phyloP scores from a whole-genome alignment of 2,113 vertebrate species.

The Seriola quinqueradiata region DNA sequence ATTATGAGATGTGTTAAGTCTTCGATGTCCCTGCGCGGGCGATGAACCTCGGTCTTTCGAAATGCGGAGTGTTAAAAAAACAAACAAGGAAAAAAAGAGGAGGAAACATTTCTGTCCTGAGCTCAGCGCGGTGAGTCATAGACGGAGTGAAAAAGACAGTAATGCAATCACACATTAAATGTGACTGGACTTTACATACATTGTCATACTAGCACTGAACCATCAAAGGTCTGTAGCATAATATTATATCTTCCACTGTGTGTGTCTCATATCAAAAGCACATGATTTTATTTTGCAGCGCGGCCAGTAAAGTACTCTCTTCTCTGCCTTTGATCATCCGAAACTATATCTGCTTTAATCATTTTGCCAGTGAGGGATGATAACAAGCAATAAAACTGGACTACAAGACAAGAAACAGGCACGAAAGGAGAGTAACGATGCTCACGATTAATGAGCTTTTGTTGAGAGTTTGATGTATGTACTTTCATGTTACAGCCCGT shows the following conservation, averaged over 20 bases:
- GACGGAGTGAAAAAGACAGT: constrained; percentile 11
- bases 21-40: constrained; percentile 11
- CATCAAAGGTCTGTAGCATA: constrained; percentile 51
- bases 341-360: constrained; percentile 47
- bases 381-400: constrained; percentile 39
- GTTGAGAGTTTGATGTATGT: constrained; percentile 8
- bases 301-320: constrained; percentile 30
- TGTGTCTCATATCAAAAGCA: constrained; percentile 26
- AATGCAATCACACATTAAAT: constrained; percentile 31
- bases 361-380: constrained; percentile 41
- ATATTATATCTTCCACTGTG: constrained; percentile 18
- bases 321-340: constrained; percentile 34
- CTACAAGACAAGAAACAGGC: constrained; percentile 27
- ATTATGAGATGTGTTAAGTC: constrained; percentile 40
- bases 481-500: constrained; percentile 19
- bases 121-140: constrained; percentile 16
- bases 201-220: constrained; percentile 57
- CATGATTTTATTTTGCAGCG: not conserved
- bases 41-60: not conserved
- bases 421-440: not conserved
- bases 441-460: constrained; percentile 1
- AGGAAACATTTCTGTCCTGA: constrained; percentile 15
- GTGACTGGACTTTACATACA: constrained; percentile 16
- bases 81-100: constrained; percentile 4
- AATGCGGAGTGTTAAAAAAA: constrained; percentile 6